These are phyloP conservation scores for Drosophila prolongata DNA, from an alignment of 2,888 invertebrate genomes.

Conservation along the genomic window DNA sequence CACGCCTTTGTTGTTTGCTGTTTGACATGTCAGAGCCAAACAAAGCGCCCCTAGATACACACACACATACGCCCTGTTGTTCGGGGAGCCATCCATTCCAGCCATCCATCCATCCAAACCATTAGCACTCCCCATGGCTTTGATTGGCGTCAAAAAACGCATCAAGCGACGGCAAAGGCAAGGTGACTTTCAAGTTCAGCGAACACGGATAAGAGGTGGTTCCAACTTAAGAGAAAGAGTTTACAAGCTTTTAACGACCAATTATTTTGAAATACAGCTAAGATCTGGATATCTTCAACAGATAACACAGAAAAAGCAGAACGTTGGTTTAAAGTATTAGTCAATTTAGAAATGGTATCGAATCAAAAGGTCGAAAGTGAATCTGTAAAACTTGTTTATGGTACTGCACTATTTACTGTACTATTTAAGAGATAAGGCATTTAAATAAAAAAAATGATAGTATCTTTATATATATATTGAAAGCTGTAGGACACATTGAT, in stretches of 20 bases:
- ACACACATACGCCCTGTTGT: not conserved
- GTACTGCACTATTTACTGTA: too few relatives aligned
- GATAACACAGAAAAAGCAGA: too few relatives aligned
- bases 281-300: too few relatives aligned
- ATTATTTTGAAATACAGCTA: conserved; percentile 2
- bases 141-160: conserved; percentile 77
- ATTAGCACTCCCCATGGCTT: conserved; percentile 47
- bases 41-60: conserved; percentile 48
- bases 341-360: too few relatives aligned
- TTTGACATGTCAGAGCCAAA: conserved; percentile 61
- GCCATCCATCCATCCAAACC: conserved; percentile 3
- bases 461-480: too few relatives aligned
- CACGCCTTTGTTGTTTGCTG: conserved; percentile 55
- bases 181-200: conserved; percentile 74
- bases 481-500: too few relatives aligned
- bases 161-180: conserved; percentile 48
- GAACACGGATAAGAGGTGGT: conserved; percentile 15
- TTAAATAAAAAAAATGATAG: too few relatives aligned
- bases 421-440: too few relatives aligned
- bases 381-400: too few relatives aligned
- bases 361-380: too few relatives aligned
- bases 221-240: not conserved
- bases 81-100: not conserved
- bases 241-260: not conserved
- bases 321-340: too few relatives aligned